Conservation (phyloP, 1,140 invertebrate species). For the Drosophila nikananu region DNA sequence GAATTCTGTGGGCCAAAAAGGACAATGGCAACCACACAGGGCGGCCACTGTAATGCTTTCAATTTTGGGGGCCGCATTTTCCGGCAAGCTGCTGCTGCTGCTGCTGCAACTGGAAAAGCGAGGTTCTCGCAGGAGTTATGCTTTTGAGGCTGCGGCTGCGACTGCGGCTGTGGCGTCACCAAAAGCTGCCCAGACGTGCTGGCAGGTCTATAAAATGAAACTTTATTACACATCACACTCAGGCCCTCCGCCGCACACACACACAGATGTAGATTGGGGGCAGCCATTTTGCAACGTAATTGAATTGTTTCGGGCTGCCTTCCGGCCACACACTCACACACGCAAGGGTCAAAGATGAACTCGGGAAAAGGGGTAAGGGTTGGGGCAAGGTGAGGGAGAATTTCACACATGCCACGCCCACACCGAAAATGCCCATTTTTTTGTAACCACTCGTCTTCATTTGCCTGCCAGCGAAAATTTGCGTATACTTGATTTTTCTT, state of each 20-base stretch:
- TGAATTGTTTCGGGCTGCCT: conserved; percentile 75
- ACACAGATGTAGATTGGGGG: conserved; percentile 20
- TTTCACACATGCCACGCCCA: conserved; percentile 45
- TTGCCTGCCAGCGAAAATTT: conserved; percentile 67
- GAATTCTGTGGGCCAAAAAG: conserved; percentile 61
- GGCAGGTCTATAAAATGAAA: conserved; percentile 83
- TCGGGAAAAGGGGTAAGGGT: neutral
- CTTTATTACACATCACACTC: conserved; percentile 73
- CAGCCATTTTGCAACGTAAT: conserved; percentile 76
- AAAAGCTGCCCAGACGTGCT: conserved; percentile 70
- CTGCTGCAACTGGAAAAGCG: conserved; percentile 25
- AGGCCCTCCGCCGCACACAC: conserved; percentile 26
- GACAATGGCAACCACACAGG: conserved; percentile 40
- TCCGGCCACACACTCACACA: conserved; percentile 44
- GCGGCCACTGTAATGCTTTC: conserved; percentile 73
- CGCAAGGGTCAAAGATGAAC: conserved; percentile 49
- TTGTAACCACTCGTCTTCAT: conserved; percentile 68
- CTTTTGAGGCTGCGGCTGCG: conserved; percentile 65
- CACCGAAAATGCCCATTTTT: conserved; percentile 25
- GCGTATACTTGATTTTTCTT: conserved; percentile 56
- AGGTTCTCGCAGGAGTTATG: conserved; percentile 57
- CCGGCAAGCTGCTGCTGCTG: conserved; percentile 26
- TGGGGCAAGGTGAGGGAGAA: conserved; percentile 9
- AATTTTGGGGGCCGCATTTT: conserved; percentile 59
- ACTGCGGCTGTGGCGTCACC: conserved; percentile 64